These are phyloP conservation scores for Ectemnius lituratus DNA, from an alignment of 2,888 invertebrate genomes.

Conservation along the genomic window DNA sequence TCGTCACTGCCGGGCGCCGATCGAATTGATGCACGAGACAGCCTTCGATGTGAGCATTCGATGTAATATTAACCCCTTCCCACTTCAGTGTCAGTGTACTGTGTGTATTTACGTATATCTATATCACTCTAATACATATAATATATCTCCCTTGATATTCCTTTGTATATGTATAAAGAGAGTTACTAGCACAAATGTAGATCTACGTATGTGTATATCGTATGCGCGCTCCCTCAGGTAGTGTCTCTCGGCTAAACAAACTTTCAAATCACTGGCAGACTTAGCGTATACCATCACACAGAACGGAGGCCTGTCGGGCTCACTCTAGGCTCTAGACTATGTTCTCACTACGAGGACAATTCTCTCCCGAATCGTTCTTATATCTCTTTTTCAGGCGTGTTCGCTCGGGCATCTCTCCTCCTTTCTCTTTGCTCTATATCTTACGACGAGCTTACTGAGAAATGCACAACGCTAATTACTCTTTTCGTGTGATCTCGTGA, in stretches of 20 bases:
- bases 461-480: constrained; percentile 52
- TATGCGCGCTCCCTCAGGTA: constrained; percentile 29
- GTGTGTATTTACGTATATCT: constrained; percentile 9
- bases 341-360: constrained; percentile 4
- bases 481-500: constrained; percentile 29
- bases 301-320: constrained; percentile 29
- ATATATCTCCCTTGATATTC: constrained; percentile 16
- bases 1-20: too few species aligned
- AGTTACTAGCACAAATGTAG: constrained; percentile 57
- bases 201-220: constrained; percentile 41
- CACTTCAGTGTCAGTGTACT: constrained; percentile 10
- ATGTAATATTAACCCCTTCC: background rate
- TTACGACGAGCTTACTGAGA: constrained; percentile 62
- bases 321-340: background rate
- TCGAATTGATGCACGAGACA: too few species aligned
- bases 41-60: too few species aligned
- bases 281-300: constrained; percentile 52
- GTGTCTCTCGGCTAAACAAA: constrained; percentile 36
- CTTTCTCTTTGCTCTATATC: constrained; percentile 28
- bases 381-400: background rate
- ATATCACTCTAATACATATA: constrained; percentile 1
- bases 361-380: constrained; percentile 1
- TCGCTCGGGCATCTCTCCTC: constrained; percentile 13
- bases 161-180: constrained; percentile 49
- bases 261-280: constrained; percentile 75